These are phyloP conservation scores for Theristicus caerulescens DNA, from an alignment of 2,113 vertebrate species.

Conservation along the genomic window DNA sequence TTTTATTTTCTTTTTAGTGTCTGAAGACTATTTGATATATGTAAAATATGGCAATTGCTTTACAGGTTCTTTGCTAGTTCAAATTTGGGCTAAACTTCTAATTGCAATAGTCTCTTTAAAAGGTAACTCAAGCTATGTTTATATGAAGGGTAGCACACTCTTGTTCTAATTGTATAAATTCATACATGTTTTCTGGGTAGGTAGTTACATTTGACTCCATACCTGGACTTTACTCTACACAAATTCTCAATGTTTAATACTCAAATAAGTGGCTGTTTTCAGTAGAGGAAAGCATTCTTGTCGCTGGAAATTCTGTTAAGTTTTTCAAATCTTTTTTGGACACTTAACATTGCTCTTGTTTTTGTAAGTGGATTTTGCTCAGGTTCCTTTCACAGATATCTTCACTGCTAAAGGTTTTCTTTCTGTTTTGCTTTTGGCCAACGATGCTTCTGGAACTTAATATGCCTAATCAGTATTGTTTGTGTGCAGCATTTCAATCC, in stretches of 20 bases:
- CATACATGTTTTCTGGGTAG: not conserved
- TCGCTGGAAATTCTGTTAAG: not conserved
- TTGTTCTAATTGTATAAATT: not conserved
- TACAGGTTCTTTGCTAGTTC: not conserved
- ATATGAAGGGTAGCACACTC: not conserved
- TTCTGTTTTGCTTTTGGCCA: not conserved
- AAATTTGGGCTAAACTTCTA: not conserved
- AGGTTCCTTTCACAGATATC: not conserved
- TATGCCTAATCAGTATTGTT: not conserved
- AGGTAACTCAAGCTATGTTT: not conserved
- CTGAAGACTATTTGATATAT: not conserved
- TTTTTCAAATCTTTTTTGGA: not conserved
- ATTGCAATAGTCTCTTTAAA: not conserved
- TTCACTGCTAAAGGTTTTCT: not conserved
- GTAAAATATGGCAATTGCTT: not conserved
- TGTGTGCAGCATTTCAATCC: not conserved
- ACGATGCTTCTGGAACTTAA: not conserved
- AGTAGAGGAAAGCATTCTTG: not conserved
- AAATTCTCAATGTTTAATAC: not conserved
- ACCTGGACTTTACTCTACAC: not conserved
- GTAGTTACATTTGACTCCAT: not conserved
- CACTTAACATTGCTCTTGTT: accelerated
- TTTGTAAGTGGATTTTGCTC: not conserved
- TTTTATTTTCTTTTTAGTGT: not conserved
- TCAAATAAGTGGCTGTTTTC: not conserved